Conservation (phyloP, 2,797 vertebrate species). For the Aeoliscus strigatus region DNA sequence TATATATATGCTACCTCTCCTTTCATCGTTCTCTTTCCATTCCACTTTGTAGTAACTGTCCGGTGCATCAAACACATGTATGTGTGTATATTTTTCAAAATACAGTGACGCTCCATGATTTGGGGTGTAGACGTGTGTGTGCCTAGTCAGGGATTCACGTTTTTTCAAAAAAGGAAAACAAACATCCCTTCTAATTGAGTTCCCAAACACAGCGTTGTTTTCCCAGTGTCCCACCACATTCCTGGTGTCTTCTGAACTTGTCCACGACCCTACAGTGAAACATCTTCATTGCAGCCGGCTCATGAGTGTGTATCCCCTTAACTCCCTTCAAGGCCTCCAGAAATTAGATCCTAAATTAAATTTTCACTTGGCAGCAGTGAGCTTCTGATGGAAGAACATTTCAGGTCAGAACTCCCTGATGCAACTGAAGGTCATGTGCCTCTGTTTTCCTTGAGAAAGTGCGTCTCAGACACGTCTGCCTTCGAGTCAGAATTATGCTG, state of each 20-base stretch:
- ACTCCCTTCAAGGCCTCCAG: constrained; percentile 16
- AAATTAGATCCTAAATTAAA: too few relatives aligned
- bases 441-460: constrained; percentile 24
- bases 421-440: constrained; percentile 9
- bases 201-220: constrained; percentile 18
- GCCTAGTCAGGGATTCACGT: too few relatives aligned
- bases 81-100: too few relatives aligned
- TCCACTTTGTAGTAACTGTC: too few relatives aligned
- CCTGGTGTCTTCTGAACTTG: constrained; percentile 5
- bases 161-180: too few relatives aligned
- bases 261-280: constrained; percentile 8
- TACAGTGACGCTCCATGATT: too few relatives aligned
- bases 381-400: constrained; percentile 24
- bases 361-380: constrained; percentile 10
- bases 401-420: not conserved
- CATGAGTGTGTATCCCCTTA: constrained; percentile 22
- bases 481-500: constrained; percentile 23
- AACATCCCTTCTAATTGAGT: constrained; percentile 34
- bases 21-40: too few relatives aligned
- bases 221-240: constrained; percentile 3
- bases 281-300: constrained; percentile 14
- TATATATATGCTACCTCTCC: too few relatives aligned
- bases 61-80: too few relatives aligned
- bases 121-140: too few relatives aligned
- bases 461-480: constrained; percentile 13